These are phyloP conservation scores for Ormyrus nitidulus DNA, from an alignment of 2,888 invertebrate genomes.

Conservation along the genomic window DNA sequence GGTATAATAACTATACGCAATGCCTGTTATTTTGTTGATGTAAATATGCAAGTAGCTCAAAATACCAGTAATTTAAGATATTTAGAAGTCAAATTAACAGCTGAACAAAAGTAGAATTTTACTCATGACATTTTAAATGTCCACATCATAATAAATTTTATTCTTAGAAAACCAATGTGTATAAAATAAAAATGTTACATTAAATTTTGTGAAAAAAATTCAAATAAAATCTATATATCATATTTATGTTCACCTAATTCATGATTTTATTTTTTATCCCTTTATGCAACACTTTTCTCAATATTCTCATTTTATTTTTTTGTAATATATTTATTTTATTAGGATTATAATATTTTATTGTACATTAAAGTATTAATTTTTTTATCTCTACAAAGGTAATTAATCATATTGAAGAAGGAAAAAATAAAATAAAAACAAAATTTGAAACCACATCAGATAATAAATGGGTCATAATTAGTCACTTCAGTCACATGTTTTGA, in stretches of 20 bases:
- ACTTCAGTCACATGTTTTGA: neutral
- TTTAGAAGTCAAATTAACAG: slow-evolving; percentile 21
- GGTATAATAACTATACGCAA: slow-evolving; percentile 40
- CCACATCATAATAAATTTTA: slow-evolving; percentile 5
- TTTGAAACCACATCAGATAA: neutral
- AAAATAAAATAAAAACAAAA: neutral
- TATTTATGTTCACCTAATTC: neutral
- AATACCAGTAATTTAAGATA: slow-evolving; percentile 24
- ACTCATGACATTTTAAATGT: slow-evolving; percentile 15
- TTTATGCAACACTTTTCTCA: neutral
- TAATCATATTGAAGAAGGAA: neutral
- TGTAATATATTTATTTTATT: too few relatives aligned
- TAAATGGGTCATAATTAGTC: neutral
- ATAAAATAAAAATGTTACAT: slow-evolving; percentile 20
- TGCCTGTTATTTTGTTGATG: slow-evolving; percentile 47
- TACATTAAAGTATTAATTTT: too few relatives aligned
- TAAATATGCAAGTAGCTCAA: slow-evolving; percentile 46
- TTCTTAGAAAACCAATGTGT: slow-evolving; percentile 17
- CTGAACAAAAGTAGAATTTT: slow-evolving; percentile 19
- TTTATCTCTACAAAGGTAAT: too few relatives aligned
- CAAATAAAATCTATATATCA: slow-evolving; percentile 29
- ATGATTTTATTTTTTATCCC: neutral
- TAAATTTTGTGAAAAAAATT: slow-evolving; percentile 36
- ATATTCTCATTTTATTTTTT: too few relatives aligned
- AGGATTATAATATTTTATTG: too few relatives aligned